Conservation (phyloP, 1,140 invertebrate species). For the Caerostris darwini region DNA sequence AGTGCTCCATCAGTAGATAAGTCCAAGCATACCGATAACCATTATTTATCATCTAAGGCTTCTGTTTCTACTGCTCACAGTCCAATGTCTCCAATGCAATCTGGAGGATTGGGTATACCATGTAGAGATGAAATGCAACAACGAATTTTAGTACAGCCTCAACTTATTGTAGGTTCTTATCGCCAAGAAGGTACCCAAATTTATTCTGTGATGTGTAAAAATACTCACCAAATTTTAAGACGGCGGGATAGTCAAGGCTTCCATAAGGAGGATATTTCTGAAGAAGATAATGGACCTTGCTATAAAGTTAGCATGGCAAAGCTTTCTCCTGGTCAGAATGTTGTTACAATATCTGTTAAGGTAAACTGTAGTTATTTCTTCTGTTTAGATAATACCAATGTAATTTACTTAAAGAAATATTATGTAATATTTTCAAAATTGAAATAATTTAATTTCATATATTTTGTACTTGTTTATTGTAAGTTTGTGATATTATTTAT, state of each 20-base stretch:
- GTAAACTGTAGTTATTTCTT: not conserved
- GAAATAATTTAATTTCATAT: too few species aligned
- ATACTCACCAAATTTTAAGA: constrained; percentile 71
- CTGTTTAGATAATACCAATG: too few species aligned
- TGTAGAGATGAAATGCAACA: constrained; percentile 72
- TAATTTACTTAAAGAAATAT: too few species aligned
- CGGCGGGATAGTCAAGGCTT: constrained; percentile 74
- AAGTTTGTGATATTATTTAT: too few species aligned
- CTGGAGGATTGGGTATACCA: constrained; percentile 72
- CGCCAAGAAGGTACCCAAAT: constrained; percentile 57
- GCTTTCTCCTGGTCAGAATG: constrained; percentile 65
- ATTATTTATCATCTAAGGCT: not conserved
- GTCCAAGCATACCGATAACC: constrained; percentile 33
- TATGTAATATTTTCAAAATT: too few species aligned
- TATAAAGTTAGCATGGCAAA: constrained; percentile 68
- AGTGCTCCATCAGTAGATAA: constrained; percentile 37
- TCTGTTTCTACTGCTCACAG: constrained; percentile 49
- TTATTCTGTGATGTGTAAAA: constrained; percentile 75
- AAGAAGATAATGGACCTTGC: constrained; percentile 55
- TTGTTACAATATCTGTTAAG: constrained; percentile 62
- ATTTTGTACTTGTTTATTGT: too few species aligned
- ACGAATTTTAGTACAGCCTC: constrained; percentile 66
- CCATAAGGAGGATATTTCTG: constrained; percentile 67
- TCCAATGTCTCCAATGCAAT: constrained; percentile 70
- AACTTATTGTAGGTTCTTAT: constrained; percentile 55